Conservation (phyloP, 2,888 invertebrate species). For the Heliconius ismenius region DNA sequence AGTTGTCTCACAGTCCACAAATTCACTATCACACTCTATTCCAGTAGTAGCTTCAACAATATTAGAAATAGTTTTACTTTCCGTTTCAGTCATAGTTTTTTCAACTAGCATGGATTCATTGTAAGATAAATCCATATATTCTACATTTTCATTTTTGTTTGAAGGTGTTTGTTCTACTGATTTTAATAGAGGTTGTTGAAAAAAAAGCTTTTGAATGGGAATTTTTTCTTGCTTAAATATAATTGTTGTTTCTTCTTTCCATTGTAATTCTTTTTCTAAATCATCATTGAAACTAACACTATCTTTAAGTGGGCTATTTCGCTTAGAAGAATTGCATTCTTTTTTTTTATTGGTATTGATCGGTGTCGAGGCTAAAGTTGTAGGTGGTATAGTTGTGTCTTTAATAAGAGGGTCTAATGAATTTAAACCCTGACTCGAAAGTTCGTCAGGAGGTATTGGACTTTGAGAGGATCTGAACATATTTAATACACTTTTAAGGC, state of each 20-base stretch:
- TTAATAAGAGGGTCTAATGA: constrained; percentile 40
- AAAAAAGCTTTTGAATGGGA: constrained; percentile 68
- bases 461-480: constrained; percentile 76
- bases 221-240: constrained; percentile 70
- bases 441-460: constrained; percentile 61
- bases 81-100: constrained; percentile 52
- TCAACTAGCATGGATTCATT: constrained; percentile 58
- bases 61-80: constrained; percentile 34
- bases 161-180: constrained; percentile 24
- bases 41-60: constrained; percentile 43
- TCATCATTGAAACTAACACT: constrained; percentile 72
- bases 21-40: constrained; percentile 69
- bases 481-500: constrained; percentile 71
- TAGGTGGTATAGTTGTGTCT: constrained; percentile 33
- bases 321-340: constrained; percentile 56
- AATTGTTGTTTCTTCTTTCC: constrained; percentile 74
- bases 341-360: constrained; percentile 55
- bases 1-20: constrained; percentile 75
- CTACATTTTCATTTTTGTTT: constrained; percentile 49
- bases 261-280: constrained; percentile 69
- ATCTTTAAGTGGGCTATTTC: constrained; percentile 68
- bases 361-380: constrained; percentile 64
- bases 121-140: constrained; percentile 69
- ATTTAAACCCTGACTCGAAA: constrained; percentile 43
- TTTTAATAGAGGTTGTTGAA: constrained; percentile 45